phyloP scores from a whole-genome alignment of 2,797 vertebrate species.

The Artibeus jamaicensis region DNA sequence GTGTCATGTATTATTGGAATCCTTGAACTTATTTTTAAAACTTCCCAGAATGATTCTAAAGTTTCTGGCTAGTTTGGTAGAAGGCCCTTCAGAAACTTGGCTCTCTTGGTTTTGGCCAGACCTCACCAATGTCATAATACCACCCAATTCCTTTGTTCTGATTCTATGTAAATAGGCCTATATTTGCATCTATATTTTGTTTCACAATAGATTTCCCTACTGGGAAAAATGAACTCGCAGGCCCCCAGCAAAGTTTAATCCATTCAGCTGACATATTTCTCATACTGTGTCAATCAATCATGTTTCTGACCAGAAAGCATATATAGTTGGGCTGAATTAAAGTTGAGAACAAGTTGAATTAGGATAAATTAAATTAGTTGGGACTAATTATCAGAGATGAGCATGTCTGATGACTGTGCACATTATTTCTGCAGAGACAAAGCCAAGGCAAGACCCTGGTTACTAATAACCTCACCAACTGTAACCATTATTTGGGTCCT shows the following conservation, averaged over 20 bases:
- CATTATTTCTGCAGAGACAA: background rate
- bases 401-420: background rate
- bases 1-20: background rate
- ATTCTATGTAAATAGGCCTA: background rate
- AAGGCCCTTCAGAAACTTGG: background rate
- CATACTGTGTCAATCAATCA: background rate
- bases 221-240: background rate
- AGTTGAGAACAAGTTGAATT: background rate
- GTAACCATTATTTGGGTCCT: background rate
- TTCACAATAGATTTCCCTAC: background rate
- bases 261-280: background rate
- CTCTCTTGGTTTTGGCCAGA: background rate
- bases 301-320: background rate
- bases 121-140: background rate
- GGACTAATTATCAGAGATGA: background rate
- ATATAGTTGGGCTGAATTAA: background rate
- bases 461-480: background rate
- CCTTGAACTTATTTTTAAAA: background rate
- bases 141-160: background rate
- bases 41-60: background rate
- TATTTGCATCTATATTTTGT: background rate
- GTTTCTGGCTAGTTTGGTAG: background rate
- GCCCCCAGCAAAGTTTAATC: background rate
- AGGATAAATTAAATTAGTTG: conserved; percentile 17
- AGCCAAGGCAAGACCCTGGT: background rate